These are phyloP conservation scores for Andricus curvator DNA, from an alignment of 2,888 invertebrate species.

Conservation along the genomic window DNA sequence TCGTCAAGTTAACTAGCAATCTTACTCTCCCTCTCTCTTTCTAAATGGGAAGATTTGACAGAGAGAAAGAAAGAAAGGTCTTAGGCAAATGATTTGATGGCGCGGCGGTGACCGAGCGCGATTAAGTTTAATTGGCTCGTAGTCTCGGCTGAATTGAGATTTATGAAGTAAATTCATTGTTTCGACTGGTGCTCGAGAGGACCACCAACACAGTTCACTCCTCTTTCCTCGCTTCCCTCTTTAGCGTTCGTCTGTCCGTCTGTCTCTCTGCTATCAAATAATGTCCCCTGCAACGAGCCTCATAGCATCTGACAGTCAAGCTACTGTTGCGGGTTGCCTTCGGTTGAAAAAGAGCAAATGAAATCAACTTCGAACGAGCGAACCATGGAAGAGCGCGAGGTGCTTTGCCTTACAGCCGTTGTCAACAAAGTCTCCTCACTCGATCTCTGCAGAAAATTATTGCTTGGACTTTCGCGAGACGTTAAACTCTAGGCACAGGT, in stretches of 20 bases:
- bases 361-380: conserved; percentile 19
- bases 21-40: neutral
- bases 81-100: conserved; percentile 67
- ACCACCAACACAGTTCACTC: conserved; percentile 72
- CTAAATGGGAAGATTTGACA: neutral
- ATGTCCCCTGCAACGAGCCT: conserved; percentile 69
- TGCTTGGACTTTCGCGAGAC: neutral
- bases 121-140: conserved; percentile 76
- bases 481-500: neutral
- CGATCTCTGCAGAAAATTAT: conserved; percentile 1
- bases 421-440: conserved; percentile 43
- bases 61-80: conserved; percentile 47
- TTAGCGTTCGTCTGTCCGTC: conserved; percentile 51
- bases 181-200: conserved; percentile 69
- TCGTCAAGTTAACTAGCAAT: conserved; percentile 20
- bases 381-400: conserved; percentile 39
- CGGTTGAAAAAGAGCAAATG: conserved; percentile 36
- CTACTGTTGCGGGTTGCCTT: conserved; percentile 66
- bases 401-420: conserved; percentile 36
- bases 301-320: conserved; percentile 66
- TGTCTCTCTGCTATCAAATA: conserved; percentile 70
- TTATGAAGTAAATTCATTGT: conserved; percentile 78
- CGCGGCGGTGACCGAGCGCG: conserved; percentile 70
- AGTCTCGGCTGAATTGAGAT: conserved; percentile 75
- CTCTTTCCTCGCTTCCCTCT: conserved; percentile 50